Conservation (phyloP, 2,113 vertebrate genomes). For the Synodontis membranacea region DNA sequence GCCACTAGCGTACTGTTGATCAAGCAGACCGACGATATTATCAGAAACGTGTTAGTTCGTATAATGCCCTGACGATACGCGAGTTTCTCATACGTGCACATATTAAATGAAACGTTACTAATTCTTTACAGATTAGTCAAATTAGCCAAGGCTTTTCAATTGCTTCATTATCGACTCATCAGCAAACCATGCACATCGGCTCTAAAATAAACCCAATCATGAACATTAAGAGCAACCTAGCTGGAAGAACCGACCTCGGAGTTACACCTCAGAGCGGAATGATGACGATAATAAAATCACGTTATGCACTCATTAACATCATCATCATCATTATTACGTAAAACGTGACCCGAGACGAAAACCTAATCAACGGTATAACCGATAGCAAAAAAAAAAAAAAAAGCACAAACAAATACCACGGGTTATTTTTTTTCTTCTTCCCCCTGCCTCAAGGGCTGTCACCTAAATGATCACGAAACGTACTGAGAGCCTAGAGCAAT, state of each 20-base stretch:
- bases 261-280: conserved; percentile 34
- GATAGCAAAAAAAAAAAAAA: conserved; percentile 50
- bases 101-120: neutral
- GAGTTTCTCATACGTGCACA: neutral
- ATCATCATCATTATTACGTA: conserved; percentile 45
- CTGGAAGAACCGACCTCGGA: conserved; percentile 32
- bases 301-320: conserved; percentile 44
- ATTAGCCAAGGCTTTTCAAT: neutral
- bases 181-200: conserved; percentile 50
- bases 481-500: conserved; percentile 59
- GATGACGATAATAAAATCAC: conserved; percentile 33
- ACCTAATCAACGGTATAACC: conserved; percentile 51
- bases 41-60: neutral
- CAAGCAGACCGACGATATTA: neutral
- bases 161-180: neutral
- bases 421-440: conserved; percentile 49
- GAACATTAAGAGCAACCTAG: conserved; percentile 41
- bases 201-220: conserved; percentile 50
- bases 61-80: neutral
- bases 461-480: conserved; percentile 59
- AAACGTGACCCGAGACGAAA: conserved; percentile 51
- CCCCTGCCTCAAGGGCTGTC: conserved; percentile 50
- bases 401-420: conserved; percentile 58
- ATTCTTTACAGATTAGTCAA: neutral
- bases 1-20: neutral